phyloP scores from a whole-genome alignment of 1,140 invertebrate genomes.

The Drosophila kikkawai region DNA sequence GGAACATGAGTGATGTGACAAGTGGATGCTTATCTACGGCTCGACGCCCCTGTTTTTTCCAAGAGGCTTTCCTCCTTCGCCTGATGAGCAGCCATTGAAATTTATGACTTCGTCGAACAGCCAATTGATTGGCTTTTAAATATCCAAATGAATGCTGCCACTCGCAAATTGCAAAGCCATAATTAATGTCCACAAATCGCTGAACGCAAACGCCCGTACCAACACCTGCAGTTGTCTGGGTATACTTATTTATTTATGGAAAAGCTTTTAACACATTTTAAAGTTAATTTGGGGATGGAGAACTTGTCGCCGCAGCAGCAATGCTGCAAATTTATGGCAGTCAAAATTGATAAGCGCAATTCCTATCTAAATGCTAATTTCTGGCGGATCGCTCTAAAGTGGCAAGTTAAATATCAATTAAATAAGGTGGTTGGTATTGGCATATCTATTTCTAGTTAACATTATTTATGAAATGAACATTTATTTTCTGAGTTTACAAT shows the following conservation, averaged over 20 bases:
- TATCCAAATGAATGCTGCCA: slow-evolving; percentile 59
- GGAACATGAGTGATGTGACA: slow-evolving; percentile 77
- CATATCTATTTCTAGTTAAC: not conserved
- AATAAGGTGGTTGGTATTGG: not conserved
- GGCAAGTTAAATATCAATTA: slow-evolving; percentile 25
- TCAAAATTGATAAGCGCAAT: slow-evolving; percentile 55
- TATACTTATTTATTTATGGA: slow-evolving; percentile 42
- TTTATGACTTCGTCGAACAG: slow-evolving; percentile 64
- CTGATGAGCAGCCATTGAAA: slow-evolving; percentile 65
- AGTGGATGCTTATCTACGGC: slow-evolving; percentile 49
- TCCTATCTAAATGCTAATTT: slow-evolving; percentile 43
- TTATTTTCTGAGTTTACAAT: not conserved
- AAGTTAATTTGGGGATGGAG: slow-evolving; percentile 59
- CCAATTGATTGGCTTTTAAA: slow-evolving; percentile 79
- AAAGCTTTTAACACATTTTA: slow-evolving; percentile 69
- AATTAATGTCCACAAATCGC: slow-evolving; percentile 56
- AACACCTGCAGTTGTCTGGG: slow-evolving; percentile 22
- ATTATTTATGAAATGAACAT: not conserved
- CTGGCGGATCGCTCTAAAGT: not conserved
- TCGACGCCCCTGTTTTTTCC: slow-evolving; percentile 54
- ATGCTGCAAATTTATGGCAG: slow-evolving; percentile 56
- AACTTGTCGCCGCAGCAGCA: slow-evolving; percentile 31
- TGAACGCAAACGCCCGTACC: slow-evolving; percentile 43
- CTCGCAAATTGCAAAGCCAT: slow-evolving; percentile 46
- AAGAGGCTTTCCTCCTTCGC: slow-evolving; percentile 15